These are phyloP conservation scores for Okamejei kenojei DNA, from an alignment of 2,797 vertebrate genomes.

Conservation along the genomic window DNA sequence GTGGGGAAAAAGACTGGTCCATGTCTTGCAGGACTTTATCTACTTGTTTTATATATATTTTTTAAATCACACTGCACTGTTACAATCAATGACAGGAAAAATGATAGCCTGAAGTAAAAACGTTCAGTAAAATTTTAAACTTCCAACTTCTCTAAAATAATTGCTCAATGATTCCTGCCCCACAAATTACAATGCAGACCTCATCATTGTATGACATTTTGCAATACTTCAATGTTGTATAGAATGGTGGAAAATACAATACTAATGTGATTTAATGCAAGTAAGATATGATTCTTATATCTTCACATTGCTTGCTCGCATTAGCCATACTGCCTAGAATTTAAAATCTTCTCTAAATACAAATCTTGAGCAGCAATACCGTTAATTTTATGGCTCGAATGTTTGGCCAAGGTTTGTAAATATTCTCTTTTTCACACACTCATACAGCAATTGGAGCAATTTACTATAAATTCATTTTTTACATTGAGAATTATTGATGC, in stretches of 20 bases:
- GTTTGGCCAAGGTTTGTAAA: neutral
- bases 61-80: too few relatives aligned
- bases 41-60: too few relatives aligned
- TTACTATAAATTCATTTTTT: neutral
- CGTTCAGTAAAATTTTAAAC: neutral
- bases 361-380: neutral
- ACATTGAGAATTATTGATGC: neutral
- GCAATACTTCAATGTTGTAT: neutral
- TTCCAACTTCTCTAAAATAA: neutral
- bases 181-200: neutral
- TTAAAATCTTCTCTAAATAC: neutral
- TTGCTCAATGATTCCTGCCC: neutral
- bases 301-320: neutral
- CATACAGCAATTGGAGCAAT: neutral
- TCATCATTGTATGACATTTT: neutral
- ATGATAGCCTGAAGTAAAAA: too few relatives aligned
- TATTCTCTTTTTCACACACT: neutral
- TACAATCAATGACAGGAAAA: too few relatives aligned
- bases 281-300: neutral
- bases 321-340: neutral
- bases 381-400: neutral
- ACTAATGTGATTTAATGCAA: neutral
- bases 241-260: neutral
- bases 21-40: too few relatives aligned
- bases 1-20: too few relatives aligned